Evolutionary conservation across 2,113 vertebrate genomes (phyloP), one percentile per base, ranked within the genome.

Genomic region (Apteryx owenii): DNA sequence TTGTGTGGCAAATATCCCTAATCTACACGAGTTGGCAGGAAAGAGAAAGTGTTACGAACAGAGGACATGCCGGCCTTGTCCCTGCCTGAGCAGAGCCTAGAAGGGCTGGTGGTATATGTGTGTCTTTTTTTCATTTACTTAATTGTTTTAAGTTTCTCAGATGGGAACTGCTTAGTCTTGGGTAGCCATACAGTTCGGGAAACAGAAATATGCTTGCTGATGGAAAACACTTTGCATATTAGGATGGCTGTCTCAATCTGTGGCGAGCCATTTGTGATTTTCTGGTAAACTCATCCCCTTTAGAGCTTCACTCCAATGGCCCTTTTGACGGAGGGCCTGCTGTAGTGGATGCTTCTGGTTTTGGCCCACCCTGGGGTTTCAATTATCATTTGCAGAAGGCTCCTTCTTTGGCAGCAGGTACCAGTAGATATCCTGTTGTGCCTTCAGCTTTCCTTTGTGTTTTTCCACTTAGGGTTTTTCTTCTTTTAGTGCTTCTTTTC

Each of bases 361-460:
- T 94, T 85, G 70, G 31, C 7, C 40, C 31, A 50, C 26, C 10
- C 36, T 77, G 58, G 23, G 4, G 10, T 89, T 93, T 89, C 5
- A 2, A 29, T 50, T 68, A 40, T 51, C 31, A 42, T 77, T 70
- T 66, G 87, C 48, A 72, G 64, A 85, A 91, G 13, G 50, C 36
- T 77, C 25, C n/a, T 48, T 60, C 28, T 84, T 65, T 46, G 70
- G 42, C 29, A 88, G 26, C 14, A 7, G 5, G 18, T 17, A 20
- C 25, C 33, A 58, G 38, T 86, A 87, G 10, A n/a, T 87, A 88
- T 86, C 16, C 7, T 65, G 13, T 58, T 87, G 48, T 69, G 28
- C 36, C 81, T 94, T 94, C 73, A 79, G 28, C 31, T 88, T 93
- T 90, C 64, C 56, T n/a, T 81, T 73, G 65, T 87, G 77, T 40